Evolutionary conservation across 2,797 vertebrate genomes (phyloP), one percentile per base, ranked within the genome.

Genomic region (Rallus crepitans): DNA sequence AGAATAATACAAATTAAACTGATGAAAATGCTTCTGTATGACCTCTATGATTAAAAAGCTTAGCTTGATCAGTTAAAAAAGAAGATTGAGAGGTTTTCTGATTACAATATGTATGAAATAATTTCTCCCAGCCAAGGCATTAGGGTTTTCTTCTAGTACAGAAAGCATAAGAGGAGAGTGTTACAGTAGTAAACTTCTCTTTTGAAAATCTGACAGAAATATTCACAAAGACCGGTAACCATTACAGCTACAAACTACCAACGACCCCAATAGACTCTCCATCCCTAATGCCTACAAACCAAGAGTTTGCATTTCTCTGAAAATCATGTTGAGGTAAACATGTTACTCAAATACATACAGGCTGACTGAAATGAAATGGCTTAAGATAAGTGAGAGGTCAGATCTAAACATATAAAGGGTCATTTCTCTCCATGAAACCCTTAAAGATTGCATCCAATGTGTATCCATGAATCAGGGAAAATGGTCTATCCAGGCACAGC

Each of bases 1-100:
- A 90, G 45, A 93, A 88, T 57, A 88, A 85, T 61, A 86, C 45
- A 90, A 85, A 90, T 88, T 69, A 83, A 90, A 86, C 19, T 37
- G 64, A 92, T 75, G 57, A 90, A 94, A 90, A 90, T 65, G 80
- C 27, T 23, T 77, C 75, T 40, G 7, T 61, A 53, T 71, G 76
- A 92, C 79, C 33, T 40, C 6, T 39, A 35, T 64, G 64, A 95
- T 89, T 87, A 91, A 82, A 88, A 81, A 31, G n/a, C 27, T 91
- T 88, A 6, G 5, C 86, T 65, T 75, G 76, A 90, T 90, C 89
- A 81, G 65, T 81, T 88, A 94, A 90, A 90, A 69, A 93, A 83
- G 87, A 85, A 77, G 72, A 94, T 11, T 75, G 69, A 95, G 82
- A 86, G 53, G 33, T 30, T 88, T 57, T 78, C 65, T 93, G 87